A percentile compares a stretch with the other conserved stretches of the same genome.
Conservation (phyloP, 2,113 vertebrate species). For the Nanorana parkeri region DNA sequence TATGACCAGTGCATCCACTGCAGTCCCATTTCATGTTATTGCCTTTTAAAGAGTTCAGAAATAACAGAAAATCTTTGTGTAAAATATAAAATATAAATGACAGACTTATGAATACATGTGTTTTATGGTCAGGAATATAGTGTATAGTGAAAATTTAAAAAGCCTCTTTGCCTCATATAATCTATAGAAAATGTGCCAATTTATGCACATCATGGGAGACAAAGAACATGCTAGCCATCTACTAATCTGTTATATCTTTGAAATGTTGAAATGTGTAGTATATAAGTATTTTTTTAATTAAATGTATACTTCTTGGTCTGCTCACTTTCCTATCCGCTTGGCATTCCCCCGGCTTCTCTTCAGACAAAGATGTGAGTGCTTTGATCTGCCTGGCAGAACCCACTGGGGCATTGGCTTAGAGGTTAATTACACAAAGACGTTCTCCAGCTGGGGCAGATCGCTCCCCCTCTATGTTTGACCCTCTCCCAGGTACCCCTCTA, state of each 20-base stretch:
- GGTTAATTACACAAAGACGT: constrained; percentile 72
- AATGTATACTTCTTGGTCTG: constrained; percentile 58
- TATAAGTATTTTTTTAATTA: constrained; percentile 61
- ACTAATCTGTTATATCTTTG: not conserved
- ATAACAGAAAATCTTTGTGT: too few relatives aligned
- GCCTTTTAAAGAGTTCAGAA: too few relatives aligned
- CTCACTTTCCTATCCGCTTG: constrained; percentile 60
- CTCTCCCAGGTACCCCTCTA: constrained; percentile 65
- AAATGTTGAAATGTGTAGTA: constrained; percentile 53
- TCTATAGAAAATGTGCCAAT: too few relatives aligned
- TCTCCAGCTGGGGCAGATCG: constrained; percentile 66
- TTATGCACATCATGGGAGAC: not conserved
- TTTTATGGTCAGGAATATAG: too few relatives aligned
- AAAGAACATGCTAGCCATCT: not conserved
- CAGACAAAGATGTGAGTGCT: constrained; percentile 73
- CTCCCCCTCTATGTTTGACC: constrained; percentile 58
- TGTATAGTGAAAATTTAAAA: too few relatives aligned
- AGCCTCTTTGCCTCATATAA: too few relatives aligned
- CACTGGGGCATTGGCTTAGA: constrained; percentile 69
- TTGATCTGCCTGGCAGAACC: constrained; percentile 74
- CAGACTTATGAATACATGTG: too few relatives aligned
- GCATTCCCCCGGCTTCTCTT: constrained; percentile 64
- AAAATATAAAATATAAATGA: too few relatives aligned
- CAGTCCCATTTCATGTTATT: too few relatives aligned
- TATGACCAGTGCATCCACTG: too few relatives aligned